Conservation (phyloP, 2,888 invertebrate species). For the Lymantria dispar region DNA sequence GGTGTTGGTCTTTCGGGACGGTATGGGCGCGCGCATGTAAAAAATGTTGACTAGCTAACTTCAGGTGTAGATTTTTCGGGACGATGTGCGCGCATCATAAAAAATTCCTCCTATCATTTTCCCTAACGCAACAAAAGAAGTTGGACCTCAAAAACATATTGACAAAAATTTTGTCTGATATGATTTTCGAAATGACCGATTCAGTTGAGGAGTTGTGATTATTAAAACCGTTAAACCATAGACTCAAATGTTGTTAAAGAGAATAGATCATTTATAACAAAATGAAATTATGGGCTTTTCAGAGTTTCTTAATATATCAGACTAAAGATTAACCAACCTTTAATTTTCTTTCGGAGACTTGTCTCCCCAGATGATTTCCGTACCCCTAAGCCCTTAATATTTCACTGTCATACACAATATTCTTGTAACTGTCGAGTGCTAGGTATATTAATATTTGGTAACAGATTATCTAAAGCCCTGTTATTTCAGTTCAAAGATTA, state of each 20-base stretch:
- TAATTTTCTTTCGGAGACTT: neutral
- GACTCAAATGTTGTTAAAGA: neutral
- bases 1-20: no score
- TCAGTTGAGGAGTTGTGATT: neutral
- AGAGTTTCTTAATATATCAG: neutral
- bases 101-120: no score
- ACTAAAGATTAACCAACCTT: neutral
- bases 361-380: slow-evolving; percentile 10
- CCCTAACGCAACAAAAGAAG: no score
- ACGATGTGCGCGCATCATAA: no score
- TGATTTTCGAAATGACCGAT: neutral
- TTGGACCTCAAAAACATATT: no score
- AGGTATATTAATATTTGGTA: slow-evolving; percentile 26
- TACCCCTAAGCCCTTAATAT: slow-evolving; percentile 27
- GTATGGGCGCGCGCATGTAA: no score
- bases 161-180: no score
- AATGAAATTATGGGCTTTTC: neutral
- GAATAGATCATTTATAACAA: neutral
- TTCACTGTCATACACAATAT: slow-evolving; percentile 33
- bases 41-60: no score
- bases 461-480: slow-evolving; percentile 19
- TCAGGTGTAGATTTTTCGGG: no score
- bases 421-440: slow-evolving; percentile 14
- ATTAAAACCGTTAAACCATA: neutral
- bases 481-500: slow-evolving; percentile 19